Evolutionary conservation across 2,888 invertebrate species (phyloP), one percentile per base, ranked within the genome.

Genomic region (Watsonalla cultraria): DNA sequence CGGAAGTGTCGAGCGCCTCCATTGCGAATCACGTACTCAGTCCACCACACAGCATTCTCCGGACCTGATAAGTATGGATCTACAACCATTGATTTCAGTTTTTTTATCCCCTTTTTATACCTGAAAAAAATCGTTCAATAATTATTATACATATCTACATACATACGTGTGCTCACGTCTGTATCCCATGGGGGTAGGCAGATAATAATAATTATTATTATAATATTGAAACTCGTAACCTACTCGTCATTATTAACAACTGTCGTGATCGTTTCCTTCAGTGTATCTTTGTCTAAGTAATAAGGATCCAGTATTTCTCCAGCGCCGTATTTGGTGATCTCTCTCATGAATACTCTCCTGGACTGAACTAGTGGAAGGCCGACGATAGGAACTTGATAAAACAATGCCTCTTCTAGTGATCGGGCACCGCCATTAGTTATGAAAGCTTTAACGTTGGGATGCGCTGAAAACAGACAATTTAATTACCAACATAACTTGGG

Each of bases 1-100:
- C 86, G 83, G 6, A 92, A 75, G 60, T 88, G 84, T 6, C 73
- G 73, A 0, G 91, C 88, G 0, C 90, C 90, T 24, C 80, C 72
- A 55, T 92, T 82, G 15, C 85, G 80, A 11, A 92, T 60, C 7
- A 92, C 84, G 61, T 92, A 92, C 56, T 92, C 92, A 4, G 91
- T 91, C 92, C 92, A 92, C 84, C 88, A 88, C 0, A 91, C 66
- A 0, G 92, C 91, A 49, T 82, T 81, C 46, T 92, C 91, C 2
- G 90, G 88, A 1, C 87, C 89, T 24, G 90, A 87, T 62, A 86
- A 66, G 1, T 80, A 53, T 1, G 82, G 76, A 56, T 85, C 79
- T 14, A 78, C 68, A 4, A 81, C 74, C 48, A 65, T 70, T 6
- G 64, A 64, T 48, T 74, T 88, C 35, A 90, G 59, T 45, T 69